Evolutionary conservation across 2,797 vertebrate genomes (phyloP).

Genomic region (Sebastes steindachneri): DNA sequence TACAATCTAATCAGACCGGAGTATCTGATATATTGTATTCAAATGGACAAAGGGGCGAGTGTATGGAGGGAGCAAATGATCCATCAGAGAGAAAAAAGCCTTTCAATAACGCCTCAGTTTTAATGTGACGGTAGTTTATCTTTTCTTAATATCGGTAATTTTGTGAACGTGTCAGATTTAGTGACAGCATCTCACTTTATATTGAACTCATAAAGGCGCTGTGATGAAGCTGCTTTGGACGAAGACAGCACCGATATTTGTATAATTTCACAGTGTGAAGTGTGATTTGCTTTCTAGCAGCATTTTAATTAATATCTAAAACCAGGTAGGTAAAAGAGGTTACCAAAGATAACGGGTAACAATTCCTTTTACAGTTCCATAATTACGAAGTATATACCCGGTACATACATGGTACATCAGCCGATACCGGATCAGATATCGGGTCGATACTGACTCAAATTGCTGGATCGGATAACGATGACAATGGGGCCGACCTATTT

Average conservation of each 20-base stretch:
- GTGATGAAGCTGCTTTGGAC: background rate
- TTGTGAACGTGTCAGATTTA: background rate
- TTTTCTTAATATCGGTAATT: background rate
- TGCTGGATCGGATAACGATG: no score
- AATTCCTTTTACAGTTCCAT: no score
- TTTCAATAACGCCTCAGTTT: conserved; percentile 6
- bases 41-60: conserved; percentile 66
- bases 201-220: background rate
- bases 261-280: background rate
- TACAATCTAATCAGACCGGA: conserved; percentile 83
- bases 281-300: background rate
- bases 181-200: background rate
- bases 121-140: background rate
- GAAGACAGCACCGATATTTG: background rate
- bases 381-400: no score
- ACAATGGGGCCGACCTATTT: no score
- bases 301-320: background rate
- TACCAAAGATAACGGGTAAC: no score
- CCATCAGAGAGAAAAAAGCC: conserved; percentile 55
- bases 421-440: no score
- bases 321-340: background rate
- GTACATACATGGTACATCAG: no score
- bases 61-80: conserved; percentile 72
- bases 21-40: conserved; percentile 82
- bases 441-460: no score